phyloP scores from a whole-genome alignment of 2,888 invertebrate genomes.

The Mesoligia furuncula region DNA sequence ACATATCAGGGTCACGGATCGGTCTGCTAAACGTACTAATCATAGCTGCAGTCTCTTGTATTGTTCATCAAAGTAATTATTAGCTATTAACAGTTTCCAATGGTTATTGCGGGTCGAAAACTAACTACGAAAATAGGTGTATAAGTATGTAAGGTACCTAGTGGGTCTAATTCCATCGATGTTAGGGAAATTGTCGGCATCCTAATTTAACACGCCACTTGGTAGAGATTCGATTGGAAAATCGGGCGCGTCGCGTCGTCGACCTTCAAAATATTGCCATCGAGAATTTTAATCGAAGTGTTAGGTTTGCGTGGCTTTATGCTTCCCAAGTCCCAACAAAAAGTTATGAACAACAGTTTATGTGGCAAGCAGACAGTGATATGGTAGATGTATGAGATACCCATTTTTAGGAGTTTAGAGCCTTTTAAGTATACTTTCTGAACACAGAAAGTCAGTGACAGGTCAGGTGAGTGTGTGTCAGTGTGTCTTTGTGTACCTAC shows the following conservation, averaged over 20 bases:
- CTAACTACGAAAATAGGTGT: background rate
- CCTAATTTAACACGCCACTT: slow-evolving; percentile 46
- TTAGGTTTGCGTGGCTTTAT: background rate
- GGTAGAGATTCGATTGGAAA: slow-evolving; percentile 34
- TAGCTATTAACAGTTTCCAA: background rate
- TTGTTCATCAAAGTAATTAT: background rate
- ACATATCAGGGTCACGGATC: background rate
- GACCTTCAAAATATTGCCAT: slow-evolving; percentile 24
- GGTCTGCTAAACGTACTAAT: background rate
- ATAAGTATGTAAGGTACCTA: slow-evolving; percentile 1
- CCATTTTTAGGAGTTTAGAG: background rate
- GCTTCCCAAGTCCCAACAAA: no score
- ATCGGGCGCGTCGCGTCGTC: slow-evolving; percentile 50
- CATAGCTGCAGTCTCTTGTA: background rate
- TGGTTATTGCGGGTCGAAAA: background rate
- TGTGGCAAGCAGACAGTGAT: background rate
- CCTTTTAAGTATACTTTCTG: background rate
- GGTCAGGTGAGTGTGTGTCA: background rate
- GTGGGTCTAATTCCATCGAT: slow-evolving; percentile 29
- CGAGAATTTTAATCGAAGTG: slow-evolving; percentile 25
- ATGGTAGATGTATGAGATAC: background rate
- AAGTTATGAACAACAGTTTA: background rate
- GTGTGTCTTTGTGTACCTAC: no score
- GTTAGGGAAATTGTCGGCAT: slow-evolving; percentile 25
- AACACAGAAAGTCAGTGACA: background rate